Base-by-base conservation (phyloP, 2,113 vertebrate genomes). In the Coptodon rendalli region DNA sequence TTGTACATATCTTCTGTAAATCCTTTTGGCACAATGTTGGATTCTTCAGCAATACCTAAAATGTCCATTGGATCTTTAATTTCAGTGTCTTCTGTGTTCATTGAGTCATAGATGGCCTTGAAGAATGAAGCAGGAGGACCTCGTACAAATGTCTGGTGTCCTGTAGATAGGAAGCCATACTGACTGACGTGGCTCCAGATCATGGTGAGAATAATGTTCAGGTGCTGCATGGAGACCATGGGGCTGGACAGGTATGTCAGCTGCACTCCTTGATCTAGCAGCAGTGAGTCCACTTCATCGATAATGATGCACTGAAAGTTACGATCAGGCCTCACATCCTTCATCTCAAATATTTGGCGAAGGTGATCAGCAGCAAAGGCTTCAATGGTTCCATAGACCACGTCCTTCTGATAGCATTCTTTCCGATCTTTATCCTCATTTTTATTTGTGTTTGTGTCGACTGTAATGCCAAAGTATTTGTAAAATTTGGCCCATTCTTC, bases 281-380 rank as follows among this genome's bases (percentile, higher is more conserved):
- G 56, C 13, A 90, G 79, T 3, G 86, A 90, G 52, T 90, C 89
- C 78, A 90, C 89, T 40, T 90, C 89, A 79, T 90, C 89, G 1
- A 90, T 82, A 1, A 90, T 87, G 82, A 90, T 82, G 31, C 89
- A 90, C 31, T 90, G 56, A 85, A 40, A 90, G 22, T 22, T 82
- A 11, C 89, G 89, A 56, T 87, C 48, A 57, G 85, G 3, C 45
- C 86, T 90, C 50, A 90, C 82, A 36, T 89, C 80, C 38, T 83
- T 89, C 38, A 89, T 89, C 48, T 89, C 83, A 85, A 89, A 89
- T 50, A 76, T 86, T 80, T 89, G 83, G 3, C 56, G 83, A 86
- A 89, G 85, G 43, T 86, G 80, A 82, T 82, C 87, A 8, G 87
- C 87, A 76, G 66, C 86, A 24, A 90, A 90, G 38, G 66, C 31